Conservation (phyloP, 2,113 vertebrate genomes). For the Malurus alboscapulatus region DNA sequence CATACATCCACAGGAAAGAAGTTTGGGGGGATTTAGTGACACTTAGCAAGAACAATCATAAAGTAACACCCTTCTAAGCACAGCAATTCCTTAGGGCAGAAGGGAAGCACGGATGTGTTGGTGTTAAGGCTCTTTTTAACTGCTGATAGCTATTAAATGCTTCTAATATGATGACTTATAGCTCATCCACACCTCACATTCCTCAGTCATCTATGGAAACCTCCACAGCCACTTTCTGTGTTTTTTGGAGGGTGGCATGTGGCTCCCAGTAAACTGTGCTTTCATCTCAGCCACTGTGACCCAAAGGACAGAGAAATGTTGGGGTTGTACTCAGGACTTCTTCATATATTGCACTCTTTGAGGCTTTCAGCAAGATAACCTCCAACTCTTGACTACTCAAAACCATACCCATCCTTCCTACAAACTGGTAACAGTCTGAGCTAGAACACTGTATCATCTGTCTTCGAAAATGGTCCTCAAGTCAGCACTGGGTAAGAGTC, state of each 20-base stretch:
- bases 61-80: background rate
- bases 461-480: background rate
- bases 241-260: background rate
- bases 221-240: background rate
- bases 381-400: background rate
- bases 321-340: background rate
- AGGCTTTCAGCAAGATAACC: background rate
- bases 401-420: background rate
- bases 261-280: background rate
- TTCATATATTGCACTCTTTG: background rate
- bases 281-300: background rate
- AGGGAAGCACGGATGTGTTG: background rate
- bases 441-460: accelerated
- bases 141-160: background rate
- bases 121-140: background rate
- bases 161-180: background rate
- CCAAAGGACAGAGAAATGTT: background rate
- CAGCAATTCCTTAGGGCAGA: background rate
- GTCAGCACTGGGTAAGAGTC: background rate
- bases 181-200: background rate
- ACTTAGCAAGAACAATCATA: background rate
- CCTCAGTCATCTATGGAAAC: background rate
- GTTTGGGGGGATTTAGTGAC: background rate
- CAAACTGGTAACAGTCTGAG: background rate
- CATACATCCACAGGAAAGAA: background rate